Conservation (phyloP, 1,140 invertebrate genomes). For the Drosophila nigrodunni region DNA sequence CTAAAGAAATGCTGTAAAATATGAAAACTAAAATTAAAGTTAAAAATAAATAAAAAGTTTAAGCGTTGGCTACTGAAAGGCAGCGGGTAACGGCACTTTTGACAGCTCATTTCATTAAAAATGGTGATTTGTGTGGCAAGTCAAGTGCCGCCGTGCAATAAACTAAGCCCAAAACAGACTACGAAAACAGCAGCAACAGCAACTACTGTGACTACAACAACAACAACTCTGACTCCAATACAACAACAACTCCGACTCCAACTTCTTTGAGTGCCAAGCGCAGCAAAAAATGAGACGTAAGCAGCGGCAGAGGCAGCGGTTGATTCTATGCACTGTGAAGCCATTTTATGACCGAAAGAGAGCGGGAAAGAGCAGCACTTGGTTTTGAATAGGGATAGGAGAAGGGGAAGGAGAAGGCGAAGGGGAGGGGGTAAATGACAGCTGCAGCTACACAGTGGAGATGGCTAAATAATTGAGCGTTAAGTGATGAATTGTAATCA, state of each 20-base stretch:
- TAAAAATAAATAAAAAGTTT: slow-evolving; percentile 14
- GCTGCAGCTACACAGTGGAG: neutral
- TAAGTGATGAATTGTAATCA: neutral
- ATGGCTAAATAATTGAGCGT: slow-evolving; percentile 6
- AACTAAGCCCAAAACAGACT: slow-evolving; percentile 29
- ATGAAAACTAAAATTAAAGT: neutral
- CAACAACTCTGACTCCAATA: neutral
- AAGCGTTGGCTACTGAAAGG: slow-evolving; percentile 20
- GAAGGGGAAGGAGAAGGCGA: too few relatives aligned
- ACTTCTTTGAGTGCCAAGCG: neutral
- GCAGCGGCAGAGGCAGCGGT: neutral
- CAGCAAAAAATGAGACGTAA: neutral
- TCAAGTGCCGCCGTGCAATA: slow-evolving; percentile 40
- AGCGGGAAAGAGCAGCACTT: neutral
- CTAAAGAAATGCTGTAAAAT: slow-evolving; percentile 31
- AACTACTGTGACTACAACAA: neutral
- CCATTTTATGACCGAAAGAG: slow-evolving; percentile 40
- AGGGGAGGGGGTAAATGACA: neutral
- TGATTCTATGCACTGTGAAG: slow-evolving; percentile 2
- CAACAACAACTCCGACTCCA: neutral
- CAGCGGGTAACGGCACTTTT: slow-evolving; percentile 33
- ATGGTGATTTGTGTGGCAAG: slow-evolving; percentile 67
- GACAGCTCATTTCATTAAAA: slow-evolving; percentile 67
- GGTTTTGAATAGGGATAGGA: too few relatives aligned
- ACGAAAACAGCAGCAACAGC: neutral